These are phyloP conservation scores for Sericinus montela DNA, from an alignment of 2,888 invertebrate genomes.

Conservation along the genomic window DNA sequence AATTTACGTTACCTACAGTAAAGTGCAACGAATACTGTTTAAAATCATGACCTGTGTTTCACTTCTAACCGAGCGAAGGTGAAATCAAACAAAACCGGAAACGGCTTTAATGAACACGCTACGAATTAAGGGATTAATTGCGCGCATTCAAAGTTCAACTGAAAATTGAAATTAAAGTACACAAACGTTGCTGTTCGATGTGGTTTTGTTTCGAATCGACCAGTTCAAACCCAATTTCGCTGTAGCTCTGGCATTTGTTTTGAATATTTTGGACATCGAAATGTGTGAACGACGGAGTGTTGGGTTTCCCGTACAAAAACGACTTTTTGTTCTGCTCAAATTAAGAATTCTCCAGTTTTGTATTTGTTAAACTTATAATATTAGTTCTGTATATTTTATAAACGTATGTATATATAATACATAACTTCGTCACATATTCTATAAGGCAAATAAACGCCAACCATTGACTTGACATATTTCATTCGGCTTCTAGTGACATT, in stretches of 20 bases:
- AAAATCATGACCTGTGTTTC: slow-evolving; percentile 25
- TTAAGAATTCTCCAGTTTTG: too few species aligned
- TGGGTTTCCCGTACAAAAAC: too few species aligned
- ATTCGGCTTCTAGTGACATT: too few species aligned
- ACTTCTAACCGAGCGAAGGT: slow-evolving; percentile 31
- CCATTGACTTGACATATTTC: too few species aligned
- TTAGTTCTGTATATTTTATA: too few species aligned
- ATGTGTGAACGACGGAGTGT: neutral
- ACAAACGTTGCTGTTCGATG: slow-evolving; percentile 21
- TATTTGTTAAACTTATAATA: too few species aligned
- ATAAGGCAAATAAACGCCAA: too few species aligned
- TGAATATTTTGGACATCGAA: slow-evolving; percentile 7
- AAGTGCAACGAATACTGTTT: slow-evolving; percentile 16
- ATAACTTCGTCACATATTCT: too few species aligned
- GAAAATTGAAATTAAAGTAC: slow-evolving; percentile 25
- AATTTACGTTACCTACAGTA: slow-evolving; percentile 6
- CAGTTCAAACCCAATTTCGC: slow-evolving; percentile 8
- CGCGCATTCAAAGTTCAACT: slow-evolving; percentile 25
- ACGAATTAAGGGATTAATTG: slow-evolving; percentile 34
- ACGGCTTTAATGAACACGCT: slow-evolving; percentile 33
- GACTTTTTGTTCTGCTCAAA: too few species aligned
- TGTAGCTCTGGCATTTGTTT: slow-evolving; percentile 13
- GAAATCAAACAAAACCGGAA: slow-evolving; percentile 20
- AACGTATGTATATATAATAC: too few species aligned
- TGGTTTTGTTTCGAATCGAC: slow-evolving; percentile 22